Base-by-base conservation (phyloP, 2,797 vertebrate genomes). In the Lepilemur ruficaudatus region DNA sequence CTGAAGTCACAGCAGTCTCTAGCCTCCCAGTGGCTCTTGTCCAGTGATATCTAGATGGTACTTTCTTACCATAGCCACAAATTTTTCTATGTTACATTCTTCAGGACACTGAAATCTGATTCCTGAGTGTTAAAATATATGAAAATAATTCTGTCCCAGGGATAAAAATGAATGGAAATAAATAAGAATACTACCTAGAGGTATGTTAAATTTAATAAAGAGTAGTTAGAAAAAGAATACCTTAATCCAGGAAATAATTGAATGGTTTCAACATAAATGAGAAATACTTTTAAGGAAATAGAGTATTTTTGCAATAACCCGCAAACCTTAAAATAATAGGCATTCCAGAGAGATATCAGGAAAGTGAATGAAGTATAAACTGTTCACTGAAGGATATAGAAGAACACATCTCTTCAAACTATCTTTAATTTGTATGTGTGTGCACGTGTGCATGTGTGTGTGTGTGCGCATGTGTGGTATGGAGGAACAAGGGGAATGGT, bases 401-500 rank as follows among this genome's bases (percentile, higher is more conserved):
- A 70, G 12, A 75, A 55, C 4, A 38, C 0, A 1, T 48, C 10
- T 30, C 28, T 95, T 63, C 22, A 78, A 63, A 63, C 63, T 22
- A 57, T 20, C 23, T 65, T 89, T 89, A 6, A 38, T 32, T 32
- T 35, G 17, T 15, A 6, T 46, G 5, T 46, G 41, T 20, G 17
- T 13, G 7, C 55, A n/a, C 7, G 2, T 55, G 11, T 52, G 28
- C 41, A 22, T 14, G 11, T 55, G 11, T 52, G n/a, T 52, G 18
- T 23, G 2, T 41, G 48, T 5, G 25, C 0, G 0, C 11, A 2
- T 3, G 13, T 5, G 15, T 10, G 50, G 7, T 55, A 2, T 63
- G 12, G 18, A 63, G 7, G 28, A 3, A 14, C 9, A 38, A 14
- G 72, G 9, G 4, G 7, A 69, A 72, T 76, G 18, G 30, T 65